Percentiles rank a stretch among this genome's conserved stretches.
Conservation (phyloP, 2,797 vertebrate species). For the Manis pentadactyla region DNA sequence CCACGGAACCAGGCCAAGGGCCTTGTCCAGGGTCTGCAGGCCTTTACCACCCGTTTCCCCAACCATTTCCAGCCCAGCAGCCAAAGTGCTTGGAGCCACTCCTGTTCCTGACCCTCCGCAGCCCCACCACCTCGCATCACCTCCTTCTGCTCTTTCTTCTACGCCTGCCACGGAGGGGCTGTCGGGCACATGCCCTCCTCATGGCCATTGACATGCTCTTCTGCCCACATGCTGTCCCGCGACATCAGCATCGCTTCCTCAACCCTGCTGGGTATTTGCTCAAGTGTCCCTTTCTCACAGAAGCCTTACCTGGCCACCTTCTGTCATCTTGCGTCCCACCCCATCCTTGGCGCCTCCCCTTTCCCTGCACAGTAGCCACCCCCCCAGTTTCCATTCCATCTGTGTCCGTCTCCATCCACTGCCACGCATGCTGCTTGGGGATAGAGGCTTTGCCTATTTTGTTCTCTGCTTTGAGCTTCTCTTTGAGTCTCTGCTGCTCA, state of each 20-base stretch:
- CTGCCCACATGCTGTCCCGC: background rate
- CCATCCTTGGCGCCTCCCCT: too few relatives aligned
- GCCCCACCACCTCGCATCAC: background rate
- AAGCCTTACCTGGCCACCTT: background rate
- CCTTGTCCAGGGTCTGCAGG: background rate
- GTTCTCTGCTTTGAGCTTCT: background rate
- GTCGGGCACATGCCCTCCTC: background rate
- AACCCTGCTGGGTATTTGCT: background rate
- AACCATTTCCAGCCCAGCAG: background rate
- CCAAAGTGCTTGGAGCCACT: background rate
- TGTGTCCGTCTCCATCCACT: background rate
- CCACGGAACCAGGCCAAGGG: background rate
- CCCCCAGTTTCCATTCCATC: background rate
- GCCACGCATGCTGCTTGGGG: background rate
- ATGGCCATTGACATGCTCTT: background rate
- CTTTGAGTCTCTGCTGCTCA: background rate
- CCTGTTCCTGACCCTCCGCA: background rate
- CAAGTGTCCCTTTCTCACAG: background rate
- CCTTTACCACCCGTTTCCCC: too few relatives aligned
- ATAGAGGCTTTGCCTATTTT: background rate
- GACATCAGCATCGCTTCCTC: background rate
- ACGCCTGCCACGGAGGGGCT: rapidly evolving
- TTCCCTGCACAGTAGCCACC: background rate
- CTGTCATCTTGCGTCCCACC: background rate
- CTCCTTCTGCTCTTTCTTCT: background rate